These are phyloP conservation scores for Aproaerema taeniolella DNA, from an alignment of 2,888 invertebrate genomes.

Conservation along the genomic window DNA sequence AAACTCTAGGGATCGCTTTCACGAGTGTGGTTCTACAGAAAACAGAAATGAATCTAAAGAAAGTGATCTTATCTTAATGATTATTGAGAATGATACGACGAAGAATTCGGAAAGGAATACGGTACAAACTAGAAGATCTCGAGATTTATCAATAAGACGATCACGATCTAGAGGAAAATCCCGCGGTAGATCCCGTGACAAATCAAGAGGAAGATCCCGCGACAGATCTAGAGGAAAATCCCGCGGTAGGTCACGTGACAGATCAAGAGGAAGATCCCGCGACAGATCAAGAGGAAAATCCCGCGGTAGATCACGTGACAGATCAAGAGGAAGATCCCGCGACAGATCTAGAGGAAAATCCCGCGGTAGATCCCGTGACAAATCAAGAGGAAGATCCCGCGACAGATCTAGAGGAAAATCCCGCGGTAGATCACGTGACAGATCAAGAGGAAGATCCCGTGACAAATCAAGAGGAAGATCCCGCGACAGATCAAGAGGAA, in stretches of 20 bases:
- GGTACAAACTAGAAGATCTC: too few species aligned
- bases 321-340: background rate
- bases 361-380: slow-evolving; percentile 7
- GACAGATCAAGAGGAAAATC: slow-evolving; percentile 15
- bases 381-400: slow-evolving; percentile 13
- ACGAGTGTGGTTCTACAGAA: background rate
- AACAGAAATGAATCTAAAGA: background rate
- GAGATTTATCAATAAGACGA: slow-evolving; percentile 12
- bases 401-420: slow-evolving; percentile 15
- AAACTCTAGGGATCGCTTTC: background rate
- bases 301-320: slow-evolving; percentile 11
- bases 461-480: background rate
- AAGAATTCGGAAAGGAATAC: too few species aligned
- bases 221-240: slow-evolving; percentile 9
- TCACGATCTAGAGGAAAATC: slow-evolving; percentile 16
- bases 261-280: slow-evolving; percentile 13
- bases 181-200: slow-evolving; percentile 10
- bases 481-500: too few species aligned
- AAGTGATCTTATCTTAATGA: background rate
- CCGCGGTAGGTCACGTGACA: slow-evolving; percentile 7
- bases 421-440: too few species aligned
- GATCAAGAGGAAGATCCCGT: slow-evolving; percentile 3
- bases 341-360: too few species aligned
- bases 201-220: slow-evolving; percentile 10
- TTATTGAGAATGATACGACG: background rate